phyloP scores from a whole-genome alignment of 2,797 vertebrate genomes.

The Chloroceryle amazona region DNA sequence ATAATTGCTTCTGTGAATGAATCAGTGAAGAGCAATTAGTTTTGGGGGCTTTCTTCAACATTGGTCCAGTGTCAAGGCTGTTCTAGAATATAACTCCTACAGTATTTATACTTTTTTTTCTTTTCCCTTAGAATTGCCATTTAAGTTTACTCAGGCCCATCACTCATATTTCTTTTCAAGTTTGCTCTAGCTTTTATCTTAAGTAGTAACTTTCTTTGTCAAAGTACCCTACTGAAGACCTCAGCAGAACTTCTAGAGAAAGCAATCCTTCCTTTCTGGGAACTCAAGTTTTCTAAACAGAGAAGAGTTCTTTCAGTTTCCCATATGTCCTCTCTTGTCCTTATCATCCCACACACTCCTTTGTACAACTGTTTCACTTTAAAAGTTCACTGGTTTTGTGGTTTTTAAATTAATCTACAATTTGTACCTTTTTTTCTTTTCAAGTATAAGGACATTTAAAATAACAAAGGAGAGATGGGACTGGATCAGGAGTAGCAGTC shows the following conservation, averaged over 20 bases:
- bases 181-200: neutral
- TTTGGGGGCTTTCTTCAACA: neutral
- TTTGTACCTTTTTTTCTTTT: neutral
- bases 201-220: neutral
- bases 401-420: neutral
- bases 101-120: neutral
- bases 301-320: neutral
- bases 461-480: neutral
- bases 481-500: neutral
- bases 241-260: neutral
- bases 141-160: neutral
- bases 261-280: neutral
- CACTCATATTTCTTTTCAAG: neutral
- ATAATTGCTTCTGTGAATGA: neutral
- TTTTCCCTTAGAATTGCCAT: neutral
- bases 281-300: neutral
- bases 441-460: neutral
- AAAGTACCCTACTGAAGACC: neutral
- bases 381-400: neutral
- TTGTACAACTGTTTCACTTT: neutral
- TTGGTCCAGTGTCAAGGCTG: neutral
- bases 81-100: neutral
- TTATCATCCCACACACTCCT: rapidly evolving
- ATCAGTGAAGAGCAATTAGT: neutral
- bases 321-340: neutral